Conservation (phyloP, 2,888 invertebrate genomes). For the Agapetus fuscipes region DNA sequence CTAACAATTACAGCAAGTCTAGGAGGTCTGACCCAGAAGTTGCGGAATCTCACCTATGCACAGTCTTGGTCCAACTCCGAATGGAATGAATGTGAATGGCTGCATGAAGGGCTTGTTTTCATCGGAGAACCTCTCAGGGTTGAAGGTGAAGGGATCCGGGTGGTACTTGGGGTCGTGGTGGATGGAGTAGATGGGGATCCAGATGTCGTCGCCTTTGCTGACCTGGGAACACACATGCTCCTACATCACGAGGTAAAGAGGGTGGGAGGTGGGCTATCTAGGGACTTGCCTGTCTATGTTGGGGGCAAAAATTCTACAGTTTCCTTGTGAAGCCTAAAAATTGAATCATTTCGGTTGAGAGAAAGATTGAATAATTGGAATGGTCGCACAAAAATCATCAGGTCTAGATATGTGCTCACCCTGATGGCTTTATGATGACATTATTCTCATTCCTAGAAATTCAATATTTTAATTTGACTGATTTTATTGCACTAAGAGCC, state of each 20-base stretch:
- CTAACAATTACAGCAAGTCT: too few relatives aligned
- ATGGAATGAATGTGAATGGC: conserved; percentile 18
- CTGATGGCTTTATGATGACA: too few relatives aligned
- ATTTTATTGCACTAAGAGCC: too few relatives aligned
- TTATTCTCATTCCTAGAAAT: too few relatives aligned
- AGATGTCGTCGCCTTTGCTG: conserved; percentile 19
- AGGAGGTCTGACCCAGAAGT: too few relatives aligned
- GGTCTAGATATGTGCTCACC: too few relatives aligned
- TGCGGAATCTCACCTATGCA: conserved; percentile 20
- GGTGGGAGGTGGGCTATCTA: neutral
- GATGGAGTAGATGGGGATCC: conserved; percentile 26
- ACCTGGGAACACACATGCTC: conserved; percentile 12
- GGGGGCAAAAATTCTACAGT: neutral
- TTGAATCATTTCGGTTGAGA: too few relatives aligned
- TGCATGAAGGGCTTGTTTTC: conserved; percentile 29
- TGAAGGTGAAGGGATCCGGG: conserved; percentile 29
- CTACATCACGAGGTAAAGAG: neutral
- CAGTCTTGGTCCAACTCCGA: conserved; percentile 18
- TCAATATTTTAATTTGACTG: too few relatives aligned
- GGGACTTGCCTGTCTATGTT: neutral
- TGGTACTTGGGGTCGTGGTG: conserved; percentile 26
- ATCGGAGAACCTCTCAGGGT: conserved; percentile 37
- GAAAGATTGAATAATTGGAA: too few relatives aligned
- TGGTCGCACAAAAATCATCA: too few relatives aligned
- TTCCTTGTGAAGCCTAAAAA: too few relatives aligned